phyloP scores from a whole-genome alignment of 2,888 invertebrate species.

The Drosophila neutralis region DNA sequence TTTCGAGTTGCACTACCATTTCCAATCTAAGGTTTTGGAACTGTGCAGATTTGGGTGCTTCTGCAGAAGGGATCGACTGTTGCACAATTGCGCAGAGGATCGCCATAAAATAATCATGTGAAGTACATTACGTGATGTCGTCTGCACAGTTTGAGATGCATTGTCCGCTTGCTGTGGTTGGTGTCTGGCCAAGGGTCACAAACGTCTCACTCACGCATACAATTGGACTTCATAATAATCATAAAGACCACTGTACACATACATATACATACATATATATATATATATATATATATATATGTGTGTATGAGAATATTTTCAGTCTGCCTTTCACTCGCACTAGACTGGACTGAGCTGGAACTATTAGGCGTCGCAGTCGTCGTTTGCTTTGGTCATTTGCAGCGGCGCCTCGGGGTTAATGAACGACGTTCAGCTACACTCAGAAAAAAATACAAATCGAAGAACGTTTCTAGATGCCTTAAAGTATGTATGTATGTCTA shows the following conservation, averaged over 20 bases:
- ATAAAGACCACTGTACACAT: conserved; percentile 39
- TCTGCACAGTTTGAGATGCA: conserved; percentile 10
- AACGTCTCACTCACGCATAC: conserved; percentile 43
- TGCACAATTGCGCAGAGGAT: conserved; percentile 12
- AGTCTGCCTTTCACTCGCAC: conserved; percentile 58
- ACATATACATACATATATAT: not conserved
- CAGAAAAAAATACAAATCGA: not conserved
- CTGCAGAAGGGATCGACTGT: not conserved
- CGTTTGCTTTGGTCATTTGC: conserved; percentile 52
- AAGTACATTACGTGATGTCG: conserved; percentile 33
- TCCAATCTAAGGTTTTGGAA: not conserved
- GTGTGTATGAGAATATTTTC: not conserved
- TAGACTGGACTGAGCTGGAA: conserved; percentile 15
- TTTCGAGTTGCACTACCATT: not conserved
- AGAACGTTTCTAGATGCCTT: not conserved
- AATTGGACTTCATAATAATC: conserved; percentile 59
- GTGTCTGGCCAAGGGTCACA: conserved; percentile 40
- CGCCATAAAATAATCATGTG: conserved; percentile 11
- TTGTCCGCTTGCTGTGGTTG: conserved; percentile 25
- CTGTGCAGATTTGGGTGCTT: not conserved
- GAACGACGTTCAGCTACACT: conserved; percentile 41
- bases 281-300: not conserved
- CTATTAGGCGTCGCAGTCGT: conserved; percentile 36
- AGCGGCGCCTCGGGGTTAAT: conserved; percentile 73
- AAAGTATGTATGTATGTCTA: not conserved